phyloP scores from a whole-genome alignment of 1,140 invertebrate genomes.

The Carcinoscorpius rotundicauda region DNA sequence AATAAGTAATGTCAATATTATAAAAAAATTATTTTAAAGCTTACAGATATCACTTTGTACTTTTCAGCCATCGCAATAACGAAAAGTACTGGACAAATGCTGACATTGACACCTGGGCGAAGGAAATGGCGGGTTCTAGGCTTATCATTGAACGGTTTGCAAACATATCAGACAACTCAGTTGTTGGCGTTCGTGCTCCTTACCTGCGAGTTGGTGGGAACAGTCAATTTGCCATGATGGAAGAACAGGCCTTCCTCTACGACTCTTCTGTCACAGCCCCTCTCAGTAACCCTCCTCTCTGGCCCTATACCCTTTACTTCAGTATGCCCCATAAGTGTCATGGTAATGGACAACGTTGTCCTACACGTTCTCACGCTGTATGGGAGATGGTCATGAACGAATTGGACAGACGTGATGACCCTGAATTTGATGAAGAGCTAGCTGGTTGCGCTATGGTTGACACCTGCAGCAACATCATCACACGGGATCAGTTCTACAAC shows the following conservation, averaged over 20 bases:
- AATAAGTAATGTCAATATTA: background rate
- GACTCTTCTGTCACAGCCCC: conserved; percentile 45
- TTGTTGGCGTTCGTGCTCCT: conserved; percentile 39
- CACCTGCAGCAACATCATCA: conserved; percentile 78
- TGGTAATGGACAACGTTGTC: conserved; percentile 55
- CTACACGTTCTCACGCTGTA: conserved; percentile 56
- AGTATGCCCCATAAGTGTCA: conserved; percentile 45
- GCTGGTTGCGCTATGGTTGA: conserved; percentile 92
- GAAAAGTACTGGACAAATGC: conserved; percentile 40
- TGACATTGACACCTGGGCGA: conserved; percentile 32
- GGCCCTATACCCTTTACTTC: conserved; percentile 76
- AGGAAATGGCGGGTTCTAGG: conserved; percentile 45
- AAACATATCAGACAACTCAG: conserved; percentile 52
- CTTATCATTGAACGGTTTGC: conserved; percentile 41
- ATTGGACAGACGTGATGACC: conserved; percentile 88
- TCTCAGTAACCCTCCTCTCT: conserved; percentile 58
- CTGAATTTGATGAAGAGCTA: conserved; percentile 39
- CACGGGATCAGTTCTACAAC: conserved; percentile 78
- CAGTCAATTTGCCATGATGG: conserved; percentile 29
- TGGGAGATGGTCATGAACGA: conserved; percentile 74
- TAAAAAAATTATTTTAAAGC: background rate
- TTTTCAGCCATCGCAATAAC: conserved; percentile 44
- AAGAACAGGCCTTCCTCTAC: conserved; percentile 30
- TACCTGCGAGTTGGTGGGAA: conserved; percentile 35
- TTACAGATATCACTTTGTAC: background rate